These are phyloP conservation scores for Macrotis lagotis DNA, from an alignment of 2,113 vertebrate species.

Conservation along the genomic window DNA sequence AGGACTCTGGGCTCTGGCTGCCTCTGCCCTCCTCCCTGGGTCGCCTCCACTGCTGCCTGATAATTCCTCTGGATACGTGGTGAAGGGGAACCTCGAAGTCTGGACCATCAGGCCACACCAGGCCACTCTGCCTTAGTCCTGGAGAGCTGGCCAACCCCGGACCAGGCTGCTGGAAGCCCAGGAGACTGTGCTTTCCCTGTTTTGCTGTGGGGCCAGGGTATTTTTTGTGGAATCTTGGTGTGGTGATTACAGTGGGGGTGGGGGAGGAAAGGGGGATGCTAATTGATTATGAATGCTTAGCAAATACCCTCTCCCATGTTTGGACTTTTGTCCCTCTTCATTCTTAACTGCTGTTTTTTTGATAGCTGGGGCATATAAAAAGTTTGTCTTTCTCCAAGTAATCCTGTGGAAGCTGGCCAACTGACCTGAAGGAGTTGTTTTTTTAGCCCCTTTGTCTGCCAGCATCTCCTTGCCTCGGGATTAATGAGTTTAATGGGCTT, in stretches of 20 bases:
- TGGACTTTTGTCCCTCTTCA: not conserved
- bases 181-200: not conserved
- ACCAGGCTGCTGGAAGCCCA: not conserved
- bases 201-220: not conserved
- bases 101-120: not conserved
- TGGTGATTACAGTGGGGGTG: not conserved
- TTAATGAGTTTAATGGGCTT: not conserved
- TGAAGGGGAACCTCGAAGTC: not conserved
- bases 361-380: not conserved
- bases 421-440: not conserved
- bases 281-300: not conserved
- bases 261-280: not conserved
- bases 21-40: not conserved
- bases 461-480: too few species aligned
- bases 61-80: not conserved
- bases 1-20: not conserved
- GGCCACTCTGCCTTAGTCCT: too few species aligned
- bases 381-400: not conserved
- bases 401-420: not conserved
- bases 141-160: too few species aligned
- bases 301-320: not conserved
- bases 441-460: not conserved
- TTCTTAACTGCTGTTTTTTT: not conserved
- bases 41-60: not conserved
- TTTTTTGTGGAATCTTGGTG: not conserved